Conservation (phyloP, 2,113 vertebrate species). For the Nesoenas mayeri region DNA sequence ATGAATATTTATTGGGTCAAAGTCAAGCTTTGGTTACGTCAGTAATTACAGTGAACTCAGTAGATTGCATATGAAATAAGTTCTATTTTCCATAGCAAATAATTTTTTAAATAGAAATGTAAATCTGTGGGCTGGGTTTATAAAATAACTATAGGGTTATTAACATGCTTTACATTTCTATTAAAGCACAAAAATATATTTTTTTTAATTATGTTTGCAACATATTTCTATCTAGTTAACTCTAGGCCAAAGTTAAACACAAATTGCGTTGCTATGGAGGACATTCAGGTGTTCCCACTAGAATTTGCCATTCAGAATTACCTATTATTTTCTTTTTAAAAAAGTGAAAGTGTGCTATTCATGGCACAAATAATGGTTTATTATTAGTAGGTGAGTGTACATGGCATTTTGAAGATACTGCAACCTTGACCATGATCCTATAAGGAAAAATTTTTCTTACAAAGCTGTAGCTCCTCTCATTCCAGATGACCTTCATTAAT, state of each 20-base stretch:
- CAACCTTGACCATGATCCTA: rapidly evolving
- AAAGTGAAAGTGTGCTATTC: neutral
- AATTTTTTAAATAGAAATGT: neutral
- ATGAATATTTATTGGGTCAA: neutral
- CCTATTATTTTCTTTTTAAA: neutral
- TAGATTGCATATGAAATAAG: neutral
- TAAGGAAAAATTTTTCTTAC: neutral
- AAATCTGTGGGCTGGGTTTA: neutral
- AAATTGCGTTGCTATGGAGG: neutral
- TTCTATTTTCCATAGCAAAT: neutral
- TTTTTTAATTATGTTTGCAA: neutral
- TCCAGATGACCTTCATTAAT: neutral
- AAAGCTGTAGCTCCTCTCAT: neutral
- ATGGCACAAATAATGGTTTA: neutral
- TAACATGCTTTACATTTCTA: neutral
- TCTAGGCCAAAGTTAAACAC: neutral
- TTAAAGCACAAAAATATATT: neutral
- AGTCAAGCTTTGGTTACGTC: neutral
- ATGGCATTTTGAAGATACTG: neutral
- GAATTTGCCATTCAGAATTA: neutral
- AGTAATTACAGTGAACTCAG: neutral
- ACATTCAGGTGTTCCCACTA: neutral
- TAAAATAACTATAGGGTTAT: neutral
- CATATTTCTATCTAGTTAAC: neutral
- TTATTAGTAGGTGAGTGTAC: neutral